These are phyloP conservation scores for Drosophila subobscura DNA, from an alignment of 1,140 invertebrate species.

Conservation along the genomic window DNA sequence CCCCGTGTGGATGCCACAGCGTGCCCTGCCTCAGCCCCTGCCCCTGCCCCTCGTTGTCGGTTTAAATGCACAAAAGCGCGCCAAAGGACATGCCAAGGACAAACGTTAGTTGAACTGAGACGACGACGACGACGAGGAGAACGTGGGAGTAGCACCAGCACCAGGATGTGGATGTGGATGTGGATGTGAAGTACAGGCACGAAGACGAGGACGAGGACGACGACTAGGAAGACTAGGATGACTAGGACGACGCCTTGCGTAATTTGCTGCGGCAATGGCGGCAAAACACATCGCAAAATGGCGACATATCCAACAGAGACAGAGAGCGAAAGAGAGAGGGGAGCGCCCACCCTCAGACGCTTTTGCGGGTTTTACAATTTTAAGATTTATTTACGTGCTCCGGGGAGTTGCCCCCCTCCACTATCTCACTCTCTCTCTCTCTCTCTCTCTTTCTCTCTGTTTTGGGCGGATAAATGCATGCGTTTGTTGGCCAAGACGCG, in stretches of 20 bases:
- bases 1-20: not conserved
- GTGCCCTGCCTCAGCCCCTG: not conserved
- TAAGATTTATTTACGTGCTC: constrained; percentile 82
- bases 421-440: too few species aligned
- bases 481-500: constrained; percentile 74
- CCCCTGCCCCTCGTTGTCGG: constrained; percentile 34
- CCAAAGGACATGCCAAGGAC: constrained; percentile 81
- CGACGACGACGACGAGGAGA: not conserved
- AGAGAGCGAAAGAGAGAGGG: constrained; percentile 15
- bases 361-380: constrained; percentile 80
- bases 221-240: not conserved
- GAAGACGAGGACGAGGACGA: not conserved
- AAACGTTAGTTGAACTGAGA: constrained; percentile 77
- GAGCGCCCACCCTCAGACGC: constrained; percentile 22
- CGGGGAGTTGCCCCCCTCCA: constrained; percentile 34
- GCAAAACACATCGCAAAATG: constrained; percentile 80
- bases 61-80: constrained; percentile 79
- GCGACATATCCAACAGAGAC: constrained; percentile 57
- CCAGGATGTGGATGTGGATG: constrained; percentile 7
- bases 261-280: constrained; percentile 79
- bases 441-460: not conserved
- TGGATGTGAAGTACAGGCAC: constrained; percentile 4
- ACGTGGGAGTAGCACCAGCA: not conserved
- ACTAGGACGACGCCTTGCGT: constrained; percentile 60
- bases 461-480: constrained; percentile 58